A percentile compares a stretch with the other conserved stretches of the same genome.
phyloP scores from a whole-genome alignment of 2,113 vertebrate species.

The Aphelocoma coerulescens region DNA sequence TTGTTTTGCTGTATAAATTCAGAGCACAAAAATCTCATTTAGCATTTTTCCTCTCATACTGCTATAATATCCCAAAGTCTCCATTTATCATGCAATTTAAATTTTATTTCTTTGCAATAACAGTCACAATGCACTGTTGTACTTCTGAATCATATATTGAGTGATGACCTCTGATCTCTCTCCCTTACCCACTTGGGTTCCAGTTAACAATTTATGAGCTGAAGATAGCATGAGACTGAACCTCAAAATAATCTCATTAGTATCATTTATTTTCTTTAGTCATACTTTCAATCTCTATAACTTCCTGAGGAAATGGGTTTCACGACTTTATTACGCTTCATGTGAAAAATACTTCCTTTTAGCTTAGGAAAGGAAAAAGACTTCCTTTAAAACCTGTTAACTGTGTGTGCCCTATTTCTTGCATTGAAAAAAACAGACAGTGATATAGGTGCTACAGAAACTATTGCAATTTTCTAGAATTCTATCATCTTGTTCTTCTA shows the following conservation, averaged over 20 bases:
- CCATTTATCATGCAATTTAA: not conserved
- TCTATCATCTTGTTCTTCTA: not conserved
- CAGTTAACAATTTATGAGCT: not conserved
- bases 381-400: not conserved
- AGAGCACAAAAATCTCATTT: not conserved
- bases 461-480: not conserved
- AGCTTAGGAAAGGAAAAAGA: not conserved
- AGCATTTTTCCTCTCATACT: not conserved
- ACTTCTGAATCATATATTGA: not conserved
- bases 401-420: not conserved
- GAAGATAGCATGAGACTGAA: not conserved
- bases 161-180: not conserved
- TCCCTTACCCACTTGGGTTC: not conserved
- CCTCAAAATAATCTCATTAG: conserved; percentile 16
- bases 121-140: not conserved
- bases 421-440: not conserved
- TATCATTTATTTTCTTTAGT: conserved; percentile 8
- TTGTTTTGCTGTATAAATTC: not conserved
- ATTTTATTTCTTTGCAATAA: not conserved
- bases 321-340: not conserved
- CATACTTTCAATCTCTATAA: not conserved
- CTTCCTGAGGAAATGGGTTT: conserved; percentile 6
- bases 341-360: conserved; percentile 1
- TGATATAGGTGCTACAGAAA: not conserved
- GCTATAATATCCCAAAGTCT: not conserved